Evolutionary conservation across 2,113 vertebrate genomes (phyloP), one percentile per base, ranked within the genome.

Genomic region (Chloebia gouldiae): DNA sequence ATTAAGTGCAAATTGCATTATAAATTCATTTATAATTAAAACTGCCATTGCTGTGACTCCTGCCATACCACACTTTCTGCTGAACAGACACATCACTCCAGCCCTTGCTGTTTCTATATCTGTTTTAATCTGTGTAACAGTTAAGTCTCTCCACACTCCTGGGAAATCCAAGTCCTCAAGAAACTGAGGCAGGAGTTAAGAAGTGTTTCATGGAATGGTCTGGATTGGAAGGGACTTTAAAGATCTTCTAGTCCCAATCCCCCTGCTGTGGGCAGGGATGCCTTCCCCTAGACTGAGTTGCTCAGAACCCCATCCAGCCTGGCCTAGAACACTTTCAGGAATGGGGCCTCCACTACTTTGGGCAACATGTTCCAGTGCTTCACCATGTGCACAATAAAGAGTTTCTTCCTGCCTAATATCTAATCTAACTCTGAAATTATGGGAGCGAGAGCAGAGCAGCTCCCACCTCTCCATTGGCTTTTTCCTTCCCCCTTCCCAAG

Each of bases 21-120:
- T 65, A 71, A 90, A 96, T 80, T 91, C 5, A 96, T 94, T 91
- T 89, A 70, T 91, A 94, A 86, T 92, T 93, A 95, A 96, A 95
- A 93, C 66, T 64, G 47, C 54, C 44, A 60, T 91, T 94, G 95
- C 91, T 84, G 53, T 91, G 71, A 64, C 79, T 91, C 69, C 72
- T 95, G 93, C 80, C 94, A 92, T 80, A 86, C 45, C 68, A 42
- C 47, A 69, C 59, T 51, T 84, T 84, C 83, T 91, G 86, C 71
- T 91, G 91, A 94, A 82, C 78, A 92, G 78, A 39, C 42, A 35
- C 44, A 85, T 60, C 39, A 7, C 30, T 88, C 76, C 56, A 79
- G 45, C 53, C 54, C 66, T 69, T 51, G 25, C 37, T 85, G 71
- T 18, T 80, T 82, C 50, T 61, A 16, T 65, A 59, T 22, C 6